Evolutionary conservation across 2,113 vertebrate species (phyloP).

Genomic region (Sialia sialis): DNA sequence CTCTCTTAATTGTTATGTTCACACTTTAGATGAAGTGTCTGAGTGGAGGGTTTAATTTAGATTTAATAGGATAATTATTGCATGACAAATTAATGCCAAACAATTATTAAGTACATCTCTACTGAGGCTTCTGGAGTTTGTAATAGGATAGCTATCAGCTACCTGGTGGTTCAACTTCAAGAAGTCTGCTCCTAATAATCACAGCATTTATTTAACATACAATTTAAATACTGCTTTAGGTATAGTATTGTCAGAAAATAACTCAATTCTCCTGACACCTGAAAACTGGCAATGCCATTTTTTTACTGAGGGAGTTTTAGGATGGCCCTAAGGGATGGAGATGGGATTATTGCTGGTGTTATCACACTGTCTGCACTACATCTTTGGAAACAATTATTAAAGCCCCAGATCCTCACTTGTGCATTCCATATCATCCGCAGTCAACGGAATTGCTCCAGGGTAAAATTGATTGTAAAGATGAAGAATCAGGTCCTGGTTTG

Average conservation of each 20-base stretch:
- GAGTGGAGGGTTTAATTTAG: slow-evolving; percentile 70
- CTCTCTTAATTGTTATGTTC: slow-evolving; percentile 68
- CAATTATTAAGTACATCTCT: slow-evolving; percentile 60
- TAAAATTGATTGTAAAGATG: neutral
- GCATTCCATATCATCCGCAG: neutral
- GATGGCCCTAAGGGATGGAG: neutral
- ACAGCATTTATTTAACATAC: slow-evolving; percentile 33
- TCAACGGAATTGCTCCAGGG: neutral
- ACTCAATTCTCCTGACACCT: neutral
- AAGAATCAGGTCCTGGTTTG: neutral
- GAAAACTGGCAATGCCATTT: neutral
- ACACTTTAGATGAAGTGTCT: slow-evolving; percentile 61
- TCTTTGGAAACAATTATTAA: neutral
- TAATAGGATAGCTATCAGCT: slow-evolving; percentile 61
- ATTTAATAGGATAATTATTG: slow-evolving; percentile 76
- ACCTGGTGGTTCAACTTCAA: slow-evolving; percentile 41
- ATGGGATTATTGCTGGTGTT: neutral
- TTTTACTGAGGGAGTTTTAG: neutral
- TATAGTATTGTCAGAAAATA: slow-evolving; percentile 15
- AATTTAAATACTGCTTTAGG: slow-evolving; percentile 25
- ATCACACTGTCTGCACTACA: neutral
- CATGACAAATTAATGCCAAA: slow-evolving; percentile 71
- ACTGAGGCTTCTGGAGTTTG: slow-evolving; percentile 46
- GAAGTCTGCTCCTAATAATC: slow-evolving; percentile 37
- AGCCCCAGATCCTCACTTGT: neutral